Evolutionary conservation across 2,797 vertebrate genomes (phyloP).

Genomic region (Sebastes iracundus): DNA sequence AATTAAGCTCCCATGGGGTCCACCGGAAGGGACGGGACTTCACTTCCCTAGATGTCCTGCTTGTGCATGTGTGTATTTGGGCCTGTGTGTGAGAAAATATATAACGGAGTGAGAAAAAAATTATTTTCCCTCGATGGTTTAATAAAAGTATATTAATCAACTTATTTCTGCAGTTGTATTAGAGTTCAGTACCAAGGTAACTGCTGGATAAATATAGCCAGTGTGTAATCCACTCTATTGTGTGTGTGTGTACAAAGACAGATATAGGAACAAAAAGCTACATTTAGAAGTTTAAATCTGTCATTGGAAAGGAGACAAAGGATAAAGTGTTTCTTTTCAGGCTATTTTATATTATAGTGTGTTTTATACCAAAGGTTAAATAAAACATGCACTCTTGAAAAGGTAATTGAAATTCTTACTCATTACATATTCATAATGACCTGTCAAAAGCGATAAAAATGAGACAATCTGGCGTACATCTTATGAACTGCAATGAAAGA

Average conservation of each 20-base stretch:
- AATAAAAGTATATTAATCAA: neutral
- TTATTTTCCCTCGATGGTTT: too few species aligned
- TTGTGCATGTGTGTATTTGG: too few species aligned
- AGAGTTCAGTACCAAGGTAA: neutral
- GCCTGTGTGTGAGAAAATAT: too few species aligned
- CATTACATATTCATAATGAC: slow-evolving; percentile 44
- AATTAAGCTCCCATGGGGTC: too few species aligned
- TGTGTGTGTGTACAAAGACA: neutral
- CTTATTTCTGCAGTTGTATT: neutral
- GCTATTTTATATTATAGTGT: slow-evolving; percentile 18
- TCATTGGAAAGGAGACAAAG: slow-evolving; percentile 3
- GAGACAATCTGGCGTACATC: neutral
- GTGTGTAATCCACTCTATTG: neutral
- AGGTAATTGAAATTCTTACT: slow-evolving; percentile 3
- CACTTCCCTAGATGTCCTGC: too few species aligned
- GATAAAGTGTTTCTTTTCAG: slow-evolving; percentile 26
- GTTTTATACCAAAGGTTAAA: slow-evolving; percentile 27
- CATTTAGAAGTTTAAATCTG: slow-evolving; percentile 19
- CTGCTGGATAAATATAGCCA: neutral
- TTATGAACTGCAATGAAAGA: neutral
- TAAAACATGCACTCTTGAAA: neutral
- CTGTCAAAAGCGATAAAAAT: slow-evolving; percentile 36
- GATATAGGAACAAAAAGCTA: neutral
- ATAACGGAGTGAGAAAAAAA: too few species aligned
- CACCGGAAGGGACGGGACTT: too few species aligned